A percentile compares a stretch with the other conserved stretches of the same genome.
Conservation (phyloP, 2,888 invertebrate species). For the Synanthedon myopaeformis region DNA sequence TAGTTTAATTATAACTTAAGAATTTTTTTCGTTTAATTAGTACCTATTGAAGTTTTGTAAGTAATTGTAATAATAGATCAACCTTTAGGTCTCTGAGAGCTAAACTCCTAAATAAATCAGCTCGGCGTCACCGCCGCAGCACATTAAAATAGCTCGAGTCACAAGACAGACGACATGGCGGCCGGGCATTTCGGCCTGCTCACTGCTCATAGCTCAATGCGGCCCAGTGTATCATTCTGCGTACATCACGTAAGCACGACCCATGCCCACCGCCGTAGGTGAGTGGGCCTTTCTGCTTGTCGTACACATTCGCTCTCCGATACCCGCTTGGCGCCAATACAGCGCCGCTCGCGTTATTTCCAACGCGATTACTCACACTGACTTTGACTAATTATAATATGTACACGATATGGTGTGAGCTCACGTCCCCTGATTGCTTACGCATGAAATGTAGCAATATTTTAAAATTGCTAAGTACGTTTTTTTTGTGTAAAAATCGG, state of each 20-base stretch:
- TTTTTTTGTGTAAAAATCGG: conserved; percentile 30
- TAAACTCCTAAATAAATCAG: conserved; percentile 41
- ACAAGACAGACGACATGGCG: conserved; percentile 61
- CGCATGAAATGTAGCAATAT: conserved; percentile 1
- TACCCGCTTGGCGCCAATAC: conserved; percentile 61
- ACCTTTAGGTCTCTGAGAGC: conserved; percentile 26
- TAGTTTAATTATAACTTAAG: too few relatives aligned
- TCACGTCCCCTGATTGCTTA: conserved; percentile 41
- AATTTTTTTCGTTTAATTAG: too few relatives aligned
- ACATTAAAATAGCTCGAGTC: conserved; percentile 43
- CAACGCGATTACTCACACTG: conserved; percentile 64
- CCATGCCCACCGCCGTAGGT: background rate
- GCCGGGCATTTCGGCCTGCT: conserved; percentile 13
- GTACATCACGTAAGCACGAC: background rate
- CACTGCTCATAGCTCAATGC: background rate
- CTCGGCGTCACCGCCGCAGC: conserved; percentile 20
- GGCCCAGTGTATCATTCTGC: background rate
- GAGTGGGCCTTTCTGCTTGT: background rate
- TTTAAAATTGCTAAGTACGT: conserved; percentile 16
- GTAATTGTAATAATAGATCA: conserved; percentile 20
- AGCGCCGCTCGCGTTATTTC: conserved; percentile 59
- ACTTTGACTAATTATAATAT: conserved; percentile 67
- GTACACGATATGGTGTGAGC: conserved; percentile 27
- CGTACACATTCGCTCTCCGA: conserved; percentile 1
- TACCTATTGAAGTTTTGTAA: conserved; percentile 4